Percentiles rank a stretch among this genome's conserved stretches.
These are phyloP conservation scores for Melolontha melolontha DNA, from an alignment of 2,888 invertebrate genomes.

Conservation along the genomic window DNA sequence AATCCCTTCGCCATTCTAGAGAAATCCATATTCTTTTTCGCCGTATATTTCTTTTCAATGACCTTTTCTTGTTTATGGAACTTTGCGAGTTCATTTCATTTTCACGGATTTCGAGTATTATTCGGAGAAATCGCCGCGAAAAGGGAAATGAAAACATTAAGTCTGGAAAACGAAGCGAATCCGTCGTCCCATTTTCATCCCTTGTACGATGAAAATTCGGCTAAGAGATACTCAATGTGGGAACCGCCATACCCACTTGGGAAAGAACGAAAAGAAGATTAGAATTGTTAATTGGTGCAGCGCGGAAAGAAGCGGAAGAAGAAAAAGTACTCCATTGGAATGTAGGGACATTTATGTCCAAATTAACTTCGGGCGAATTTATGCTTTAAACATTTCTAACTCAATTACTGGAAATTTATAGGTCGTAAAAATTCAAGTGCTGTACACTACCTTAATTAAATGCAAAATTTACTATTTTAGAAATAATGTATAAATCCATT, in stretches of 20 bases:
- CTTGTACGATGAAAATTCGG: neutral
- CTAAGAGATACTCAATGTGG: slow-evolving; percentile 12
- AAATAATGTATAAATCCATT: no score
- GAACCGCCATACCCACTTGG: neutral
- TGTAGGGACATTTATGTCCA: slow-evolving; percentile 18
- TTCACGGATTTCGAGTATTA: slow-evolving; percentile 21
- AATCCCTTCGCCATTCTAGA: slow-evolving; percentile 11
- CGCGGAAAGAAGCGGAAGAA: no score
- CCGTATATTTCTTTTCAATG: slow-evolving; percentile 8
- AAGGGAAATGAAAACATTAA: slow-evolving; percentile 34
- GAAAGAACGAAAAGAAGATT: slow-evolving; percentile 1
- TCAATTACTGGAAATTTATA: slow-evolving; percentile 32
- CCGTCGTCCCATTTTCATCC: slow-evolving; percentile 10
- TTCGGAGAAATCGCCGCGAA: slow-evolving; percentile 19
- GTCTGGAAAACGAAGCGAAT: neutral
- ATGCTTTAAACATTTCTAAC: slow-evolving; percentile 36
- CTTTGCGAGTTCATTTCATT: slow-evolving; percentile 13
- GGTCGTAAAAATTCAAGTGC: slow-evolving; percentile 31
- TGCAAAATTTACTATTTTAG: no score
- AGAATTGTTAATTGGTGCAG: no score
- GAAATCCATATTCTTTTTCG: slow-evolving; percentile 9
- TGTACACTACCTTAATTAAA: no score
- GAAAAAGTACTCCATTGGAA: no score
- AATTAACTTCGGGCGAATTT: slow-evolving; percentile 18
- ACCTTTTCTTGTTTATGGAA: slow-evolving; percentile 19